phyloP scores from a whole-genome alignment of 2,888 invertebrate genomes.

The Ichneumon xanthorius region DNA sequence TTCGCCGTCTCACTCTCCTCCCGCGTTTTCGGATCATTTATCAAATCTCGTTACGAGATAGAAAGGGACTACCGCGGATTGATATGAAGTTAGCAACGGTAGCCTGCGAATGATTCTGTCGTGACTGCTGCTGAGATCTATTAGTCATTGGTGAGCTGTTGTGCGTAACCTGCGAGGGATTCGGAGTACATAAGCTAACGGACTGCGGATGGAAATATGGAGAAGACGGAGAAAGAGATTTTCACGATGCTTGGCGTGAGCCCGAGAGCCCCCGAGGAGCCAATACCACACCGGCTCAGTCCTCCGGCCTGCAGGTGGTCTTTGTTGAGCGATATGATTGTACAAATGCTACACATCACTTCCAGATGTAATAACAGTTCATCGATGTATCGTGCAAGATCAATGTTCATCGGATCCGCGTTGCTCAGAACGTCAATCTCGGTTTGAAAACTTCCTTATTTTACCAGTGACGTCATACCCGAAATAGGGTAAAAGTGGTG shows the following conservation, averaged over 20 bases:
- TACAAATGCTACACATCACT: conserved; percentile 62
- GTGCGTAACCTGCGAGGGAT: conserved; percentile 54
- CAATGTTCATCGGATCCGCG: not conserved
- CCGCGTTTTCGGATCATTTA: conserved; percentile 80
- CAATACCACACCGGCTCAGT: conserved; percentile 61
- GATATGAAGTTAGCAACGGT: conserved; percentile 82
- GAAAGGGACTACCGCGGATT: conserved; percentile 74
- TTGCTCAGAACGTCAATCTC: not conserved
- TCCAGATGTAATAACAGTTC: conserved; percentile 42
- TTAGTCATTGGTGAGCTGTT: conserved; percentile 76
- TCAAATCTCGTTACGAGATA: conserved; percentile 80
- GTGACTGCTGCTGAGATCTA: conserved; percentile 79
- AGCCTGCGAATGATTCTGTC: conserved; percentile 81
- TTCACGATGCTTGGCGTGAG: conserved; percentile 56
- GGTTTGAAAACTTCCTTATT: too few species aligned
- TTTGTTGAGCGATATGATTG: conserved; percentile 70
- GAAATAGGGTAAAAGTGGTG: too few species aligned
- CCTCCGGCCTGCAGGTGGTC: conserved; percentile 70
- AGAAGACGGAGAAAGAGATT: conserved; percentile 55
- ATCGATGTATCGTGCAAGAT: conserved; percentile 39
- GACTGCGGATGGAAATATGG: conserved; percentile 53
- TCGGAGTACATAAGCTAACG: conserved; percentile 51
- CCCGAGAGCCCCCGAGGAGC: conserved; percentile 49
- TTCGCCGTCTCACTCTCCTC: conserved; percentile 53
- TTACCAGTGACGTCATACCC: too few species aligned